Evolutionary conservation across 2,797 vertebrate species (phyloP), one percentile per base, ranked within the genome.

Genomic region (Tadarida brasiliensis): DNA sequence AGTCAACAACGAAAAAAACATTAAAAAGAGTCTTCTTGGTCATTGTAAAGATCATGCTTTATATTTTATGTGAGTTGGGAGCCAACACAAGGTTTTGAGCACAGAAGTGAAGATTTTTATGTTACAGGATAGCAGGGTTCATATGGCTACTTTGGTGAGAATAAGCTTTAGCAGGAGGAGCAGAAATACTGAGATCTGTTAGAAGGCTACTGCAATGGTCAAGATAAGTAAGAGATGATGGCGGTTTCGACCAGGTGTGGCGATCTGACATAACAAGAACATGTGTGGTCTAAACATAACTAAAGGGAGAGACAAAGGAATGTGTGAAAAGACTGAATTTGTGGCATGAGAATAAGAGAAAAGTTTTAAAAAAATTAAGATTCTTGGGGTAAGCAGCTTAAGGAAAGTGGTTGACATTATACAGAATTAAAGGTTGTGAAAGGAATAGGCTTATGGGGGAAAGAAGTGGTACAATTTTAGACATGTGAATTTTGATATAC

Each of bases 361-460:
- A 68, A 49, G 17, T 83, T 63, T 74, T 89, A 14, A 35, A 89
- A 95, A 89, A 65, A 1, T 33, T 65, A 83, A 95, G 44, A 9
- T 49, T 96, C 56, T 77, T 94, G 49, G 44, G 61, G 85, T 93
- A 35, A 86, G 28, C 5, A 86, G 78, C 20, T 93, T 74, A 78
- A 88, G 73, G n/a, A 12, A 94, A 63, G 14, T 56, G 20, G 26
- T 86, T 90, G 78, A 73, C 68, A 90, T 94, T 92, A 89, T 54
- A 74, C 14, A 92, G 19, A 90, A 88, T 70, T 88, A 94, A 94
- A 90, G 20, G n/a, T 22, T 95, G 57, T 90, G 56, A 56, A 88
- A 95, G 4, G 35, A 39, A 82, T 17, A 92, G 57, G n/a, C 39
- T 77, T 87, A 22, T 15, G 59, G 51, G 19, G 17, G 30, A 85